Base-by-base conservation (phyloP, 2,797 vertebrate genomes). In the Siniperca obscura region DNA sequence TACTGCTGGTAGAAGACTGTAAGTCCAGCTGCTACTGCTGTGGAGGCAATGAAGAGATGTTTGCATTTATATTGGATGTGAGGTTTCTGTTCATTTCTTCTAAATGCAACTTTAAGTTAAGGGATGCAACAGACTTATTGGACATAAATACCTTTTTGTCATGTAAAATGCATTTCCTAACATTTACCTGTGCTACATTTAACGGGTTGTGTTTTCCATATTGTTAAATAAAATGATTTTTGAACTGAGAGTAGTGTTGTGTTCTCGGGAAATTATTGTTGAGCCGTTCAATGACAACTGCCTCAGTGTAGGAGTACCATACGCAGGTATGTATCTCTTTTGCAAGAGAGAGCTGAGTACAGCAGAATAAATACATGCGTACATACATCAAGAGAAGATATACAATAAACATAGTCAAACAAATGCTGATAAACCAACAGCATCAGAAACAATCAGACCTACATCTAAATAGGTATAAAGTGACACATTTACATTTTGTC, bases 171-270 rank as follows among this genome's bases (percentile, higher is more conserved):
- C 74, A 66, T 85, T 53, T 52, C 34, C 50, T 65, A 52, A 77
- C 42, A 70, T 73, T 70, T 36, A 70, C 67, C 70, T 80, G 34
- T 80, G 56, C 62, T 74, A 4, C 65, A 67, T 66, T 78, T 81
- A 68, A 71, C 50, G 3, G 38, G 10, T 65, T 88, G 56, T 86
- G 25, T 79, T 86, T 88, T 85, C 53, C 69, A 74, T 78, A 57
- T 82, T 76, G 62, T 71, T 84, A n/a, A 89, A 89, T 91, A 93
- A 91, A 92, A 83, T 40, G 2, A 81, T 74, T 90, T 30, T 83
- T 79, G 64, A 75, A 73, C 9, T 59, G 19, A 83, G 11, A 70
- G 30, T 62, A 59, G 13, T 22, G 74, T 78, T 78, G 30, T 53
- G 48, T 60, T 52, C 0, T 67, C 13, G 0, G 30, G 48, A 60